Conservation (phyloP, 2,797 vertebrate genomes). For the Trachurus trachurus region DNA sequence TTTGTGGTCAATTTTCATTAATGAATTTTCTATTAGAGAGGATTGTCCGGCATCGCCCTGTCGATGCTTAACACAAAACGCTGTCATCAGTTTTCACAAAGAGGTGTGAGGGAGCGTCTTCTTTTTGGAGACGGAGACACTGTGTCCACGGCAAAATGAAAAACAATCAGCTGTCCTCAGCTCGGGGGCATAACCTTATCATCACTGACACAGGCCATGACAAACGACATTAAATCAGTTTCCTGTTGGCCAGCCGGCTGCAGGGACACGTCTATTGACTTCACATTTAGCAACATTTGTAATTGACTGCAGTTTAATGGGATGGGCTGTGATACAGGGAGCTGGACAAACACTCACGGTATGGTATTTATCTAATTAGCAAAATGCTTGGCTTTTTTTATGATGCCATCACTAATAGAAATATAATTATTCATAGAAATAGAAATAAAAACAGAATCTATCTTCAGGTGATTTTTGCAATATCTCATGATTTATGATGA, state of each 20-base stretch:
- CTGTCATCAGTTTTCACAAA: not conserved
- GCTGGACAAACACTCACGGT: not conserved
- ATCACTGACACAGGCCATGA: not conserved
- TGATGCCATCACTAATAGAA: not conserved
- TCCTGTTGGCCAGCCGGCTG: not conserved
- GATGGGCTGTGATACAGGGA: not conserved
- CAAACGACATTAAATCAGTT: slow-evolving; percentile 1
- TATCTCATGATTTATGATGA: too few relatives aligned
- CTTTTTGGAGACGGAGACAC: too few relatives aligned
- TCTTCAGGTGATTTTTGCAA: not conserved
- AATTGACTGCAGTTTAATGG: not conserved
- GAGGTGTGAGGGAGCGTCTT: not conserved
- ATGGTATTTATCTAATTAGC: not conserved
- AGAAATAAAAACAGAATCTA: not conserved
- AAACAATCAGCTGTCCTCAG: too few relatives aligned
- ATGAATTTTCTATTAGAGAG: not conserved
- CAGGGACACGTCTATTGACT: not conserved
- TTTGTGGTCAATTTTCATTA: not conserved
- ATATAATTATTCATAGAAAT: not conserved
- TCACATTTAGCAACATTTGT: not conserved
- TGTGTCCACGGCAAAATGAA: too few relatives aligned
- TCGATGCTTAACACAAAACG: too few relatives aligned
- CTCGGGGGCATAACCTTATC: not conserved
- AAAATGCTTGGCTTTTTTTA: not conserved
- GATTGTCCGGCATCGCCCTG: not conserved